phyloP scores from a whole-genome alignment of 2,888 invertebrate species.

The Patella depressa region DNA sequence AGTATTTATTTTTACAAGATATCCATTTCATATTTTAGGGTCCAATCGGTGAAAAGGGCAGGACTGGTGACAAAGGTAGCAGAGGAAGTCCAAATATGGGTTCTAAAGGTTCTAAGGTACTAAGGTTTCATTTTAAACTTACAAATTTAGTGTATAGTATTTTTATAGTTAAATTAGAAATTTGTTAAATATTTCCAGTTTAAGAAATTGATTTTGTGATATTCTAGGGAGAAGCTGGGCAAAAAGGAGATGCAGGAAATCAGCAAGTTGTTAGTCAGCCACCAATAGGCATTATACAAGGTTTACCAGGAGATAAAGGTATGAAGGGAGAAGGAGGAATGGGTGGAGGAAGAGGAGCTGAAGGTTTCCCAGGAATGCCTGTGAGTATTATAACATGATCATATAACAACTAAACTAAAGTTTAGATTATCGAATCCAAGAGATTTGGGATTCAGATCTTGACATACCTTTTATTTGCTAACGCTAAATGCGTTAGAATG shows the following conservation, averaged over 20 bases:
- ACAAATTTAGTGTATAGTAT: no score
- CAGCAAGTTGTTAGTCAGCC: not conserved
- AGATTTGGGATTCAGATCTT: no score
- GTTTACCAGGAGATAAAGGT: slow-evolving; percentile 35
- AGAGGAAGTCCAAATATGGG: slow-evolving; percentile 28
- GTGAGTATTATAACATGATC: slow-evolving; percentile 1
- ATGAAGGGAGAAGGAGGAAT: slow-evolving; percentile 33
- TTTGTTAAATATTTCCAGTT: not conserved
- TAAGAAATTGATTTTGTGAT: slow-evolving; percentile 25
- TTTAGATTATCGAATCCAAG: not conserved
- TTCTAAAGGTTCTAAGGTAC: slow-evolving; percentile 37
- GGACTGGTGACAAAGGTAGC: slow-evolving; percentile 26
- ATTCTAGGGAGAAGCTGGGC: slow-evolving; percentile 38
- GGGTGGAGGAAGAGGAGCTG: slow-evolving; percentile 30
- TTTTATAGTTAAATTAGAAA: not conserved
- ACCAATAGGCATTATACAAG: slow-evolving; percentile 5
- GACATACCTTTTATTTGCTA: no score
- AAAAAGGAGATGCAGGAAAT: slow-evolving; percentile 33
- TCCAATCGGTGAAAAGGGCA: slow-evolving; percentile 24
- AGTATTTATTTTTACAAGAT: not conserved
- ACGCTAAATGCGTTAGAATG: no score
- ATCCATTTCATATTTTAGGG: slow-evolving; percentile 17
- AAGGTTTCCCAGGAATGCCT: slow-evolving; percentile 31
- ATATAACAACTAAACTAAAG: not conserved
- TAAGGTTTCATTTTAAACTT: no score